Base-by-base conservation (phyloP, 1,140 invertebrate species). In the Cotesia vestalis region DNA sequence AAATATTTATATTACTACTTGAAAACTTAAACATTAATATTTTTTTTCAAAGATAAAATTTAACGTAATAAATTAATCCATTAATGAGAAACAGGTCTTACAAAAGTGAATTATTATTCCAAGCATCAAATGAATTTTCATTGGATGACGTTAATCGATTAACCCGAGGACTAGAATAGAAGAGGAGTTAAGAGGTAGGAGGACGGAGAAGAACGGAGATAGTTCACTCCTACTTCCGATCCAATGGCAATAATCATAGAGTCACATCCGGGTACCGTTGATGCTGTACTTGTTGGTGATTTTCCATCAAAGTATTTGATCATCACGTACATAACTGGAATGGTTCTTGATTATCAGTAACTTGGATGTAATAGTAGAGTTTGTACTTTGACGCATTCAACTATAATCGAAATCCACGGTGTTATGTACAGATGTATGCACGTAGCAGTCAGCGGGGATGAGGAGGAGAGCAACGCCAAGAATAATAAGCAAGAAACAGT, bases 301-400 rank as follows among this genome's bases (percentile, higher is more conserved):
- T 64, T 64, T 64, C 62, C n/a, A 66, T 66, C 64, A 66, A 53
- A 66, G 38, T 46, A 27, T 66, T 66, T 66, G 38, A 52, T 66
- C 46, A 53, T 51, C 64, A 20, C 46, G 5, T 46, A 46, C 40
- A 46, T 46, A 46, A 53, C 40, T 66, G 17, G 20, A 66, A 66
- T 66, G 17, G 14, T 52, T 40, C 64, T 66, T 66, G 64, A 66
- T 66, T 66, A 66, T 46, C 12, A 66, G 40, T 46, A 66, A 17
- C 53, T 64, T 66, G 64, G 64, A 66, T 66, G 46, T 52, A 35
- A 66, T 51, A 14, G 51, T 17, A 5, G n/a, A 17, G 53, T 57
- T 57, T n/a, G 40, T 46, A 46, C 40, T 46, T 46, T 46, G 40
- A 46, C 5, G 40, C 53, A 57, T 57, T n/a, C 11, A 14, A 57